Percentiles rank a stretch among this genome's conserved stretches.
These are phyloP conservation scores for human DNA, from an alignment of 2,113 vertebrate species.

Conservation along the genomic window GRCh38 chr4:21204501-21205000, in stretches of 20 bases:
- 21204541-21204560: neutral
- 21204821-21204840: neutral
- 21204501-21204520: neutral
- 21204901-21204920: neutral
- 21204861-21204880: neutral
- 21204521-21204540: neutral
- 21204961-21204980: neutral
- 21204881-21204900: neutral
- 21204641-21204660: constrained; percentile 10
- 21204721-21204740: neutral
- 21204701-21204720: neutral
- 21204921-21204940: neutral
- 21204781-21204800: neutral
- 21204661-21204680: constrained; percentile 20
- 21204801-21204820: neutral
- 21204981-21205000: neutral
- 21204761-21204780: neutral
- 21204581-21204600: constrained; percentile 28
- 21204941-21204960: neutral
- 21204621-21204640: neutral
- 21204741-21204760: neutral
- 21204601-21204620: constrained; percentile 5
- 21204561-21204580: neutral
- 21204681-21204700: neutral
- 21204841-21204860: neutral